Base-by-base conservation (phyloP, 2,888 invertebrate genomes). In the Sinelater perroti region DNA sequence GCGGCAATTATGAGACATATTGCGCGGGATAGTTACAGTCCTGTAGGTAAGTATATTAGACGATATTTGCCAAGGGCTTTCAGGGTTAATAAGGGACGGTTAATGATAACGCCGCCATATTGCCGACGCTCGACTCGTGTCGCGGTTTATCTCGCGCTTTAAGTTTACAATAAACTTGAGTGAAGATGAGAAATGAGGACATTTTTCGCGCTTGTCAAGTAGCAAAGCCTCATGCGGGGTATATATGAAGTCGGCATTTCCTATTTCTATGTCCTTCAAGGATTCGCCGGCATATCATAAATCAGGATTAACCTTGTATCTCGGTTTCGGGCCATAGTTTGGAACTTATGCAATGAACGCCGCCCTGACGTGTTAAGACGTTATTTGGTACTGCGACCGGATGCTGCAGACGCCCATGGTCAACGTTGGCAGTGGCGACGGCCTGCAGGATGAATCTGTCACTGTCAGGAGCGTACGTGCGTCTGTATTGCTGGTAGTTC, bases 281-380 rank as follows among this genome's bases (percentile, higher is more conserved):
- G 64, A 70, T 67, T 66, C 66, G 61, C 67, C 64, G 61, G 67
- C 64, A 68, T 68, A 69, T 70, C 71, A 72, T 73, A 73, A 71
- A 72, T 73, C 73, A 73, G 69, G 72, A 73, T 73, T 73, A 72
- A 70, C 67, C 67, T 67, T 68, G 67, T 66, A 71, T 68, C 70
- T 67, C 67, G 52, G 62, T 65, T 62, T 65, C 58, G 63, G 67
- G 66, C 66, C 67, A 68, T 68, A 69, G 63, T 65, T 62, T 61
- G 53, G 53, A 36, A 56, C 61, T 63, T 50, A 50, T 56, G 44
- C 59, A 59, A 60, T 56, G 56, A 63, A 56, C 49, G 53, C 46
- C 47, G 46, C 53, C 35, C 46, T 58, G 55, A 64, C 64, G 60
- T 62, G 57, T 46, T 60, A 62, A 60, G 44, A 38, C 31, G 31